Evolutionary conservation across 1,140 invertebrate genomes (phyloP), one percentile per base, ranked within the genome.

Genomic region (Hypsibius dujardini): DNA sequence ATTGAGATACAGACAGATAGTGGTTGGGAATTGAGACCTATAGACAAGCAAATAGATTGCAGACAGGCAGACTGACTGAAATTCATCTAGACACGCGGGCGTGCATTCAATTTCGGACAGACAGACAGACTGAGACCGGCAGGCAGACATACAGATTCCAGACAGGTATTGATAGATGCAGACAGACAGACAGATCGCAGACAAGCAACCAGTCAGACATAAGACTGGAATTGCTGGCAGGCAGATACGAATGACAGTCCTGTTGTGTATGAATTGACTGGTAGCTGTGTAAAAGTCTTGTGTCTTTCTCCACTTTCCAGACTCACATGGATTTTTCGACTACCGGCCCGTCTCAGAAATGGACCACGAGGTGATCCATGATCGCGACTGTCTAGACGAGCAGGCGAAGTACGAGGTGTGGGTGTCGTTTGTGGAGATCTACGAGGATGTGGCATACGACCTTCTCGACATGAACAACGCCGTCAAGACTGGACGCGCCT

Each of bases 361-460:
- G 12, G 62, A 67, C 12, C 12, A 12, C 7, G 12, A 46, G 3
- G 7, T 70, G 14, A 14, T 14, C 40, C 14, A 70, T 50, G 70
- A 70, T 47, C 46, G 56, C 46, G 46, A 47, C 56, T 70, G 70
- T 46, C 14, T 62, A 12, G 46, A 50, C 70, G 7, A 12, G n/a
- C 14, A 70, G 47, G 46, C 56, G 7, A 71, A 73, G 15, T 81
- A 78, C 71, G 77, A 77, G 7, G 81, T 91, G 1, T 92, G 90
- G 90, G 84, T 95, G 0, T 90, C 89, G 0, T 95, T 92, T 79
- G 87, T 87, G 1, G 92, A 96, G 80, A 89, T 96, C 47, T 95
- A 96, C 77, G 95, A 95, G 80, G 93, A 95, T 78, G 83, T 85
- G 1, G 85, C 95, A 0, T 91, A 87, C 77, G 93, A 96, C 81